phyloP scores from a whole-genome alignment of 2,113 vertebrate species.

The Leptobrachium ailaonicum region DNA sequence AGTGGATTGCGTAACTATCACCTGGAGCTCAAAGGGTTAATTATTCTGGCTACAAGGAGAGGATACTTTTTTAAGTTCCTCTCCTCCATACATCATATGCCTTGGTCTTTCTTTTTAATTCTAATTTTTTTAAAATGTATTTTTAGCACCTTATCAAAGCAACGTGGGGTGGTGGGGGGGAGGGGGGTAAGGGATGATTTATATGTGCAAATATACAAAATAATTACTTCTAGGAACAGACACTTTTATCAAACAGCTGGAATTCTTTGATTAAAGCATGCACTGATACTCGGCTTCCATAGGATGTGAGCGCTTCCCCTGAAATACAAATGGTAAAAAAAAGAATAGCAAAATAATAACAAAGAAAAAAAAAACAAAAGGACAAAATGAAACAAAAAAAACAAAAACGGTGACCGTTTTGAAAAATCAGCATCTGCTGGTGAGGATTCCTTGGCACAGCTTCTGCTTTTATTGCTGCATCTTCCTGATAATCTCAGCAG shows the following conservation, averaged over 20 bases:
- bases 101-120: neutral
- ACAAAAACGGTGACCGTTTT: constrained; percentile 72
- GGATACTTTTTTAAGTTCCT: constrained; percentile 58
- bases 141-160: constrained; percentile 81
- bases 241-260: constrained; percentile 83
- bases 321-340: constrained; percentile 50
- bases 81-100: constrained; percentile 3
- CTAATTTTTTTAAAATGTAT: neutral
- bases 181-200: constrained; percentile 64
- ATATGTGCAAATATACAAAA: constrained; percentile 99
- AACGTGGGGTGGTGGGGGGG: constrained; percentile 59
- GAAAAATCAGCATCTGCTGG: constrained; percentile 83
- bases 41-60: constrained; percentile 55
- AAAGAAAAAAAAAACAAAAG: constrained; percentile 17
- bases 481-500: constrained; percentile 93
- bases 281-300: constrained; percentile 75
- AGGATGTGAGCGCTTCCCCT: constrained; percentile 77
- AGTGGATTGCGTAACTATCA: neutral
- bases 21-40: neutral
- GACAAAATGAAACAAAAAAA: constrained; percentile 9
- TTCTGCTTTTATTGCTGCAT: constrained; percentile 90
- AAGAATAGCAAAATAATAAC: constrained; percentile 3
- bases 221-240: constrained; percentile 79
- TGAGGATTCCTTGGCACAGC: constrained; percentile 81
- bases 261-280: constrained; percentile 78